A percentile compares a stretch with the other conserved stretches of the same genome.
These are phyloP conservation scores for Formica aserva DNA, from an alignment of 2,888 invertebrate genomes.

Conservation along the genomic window DNA sequence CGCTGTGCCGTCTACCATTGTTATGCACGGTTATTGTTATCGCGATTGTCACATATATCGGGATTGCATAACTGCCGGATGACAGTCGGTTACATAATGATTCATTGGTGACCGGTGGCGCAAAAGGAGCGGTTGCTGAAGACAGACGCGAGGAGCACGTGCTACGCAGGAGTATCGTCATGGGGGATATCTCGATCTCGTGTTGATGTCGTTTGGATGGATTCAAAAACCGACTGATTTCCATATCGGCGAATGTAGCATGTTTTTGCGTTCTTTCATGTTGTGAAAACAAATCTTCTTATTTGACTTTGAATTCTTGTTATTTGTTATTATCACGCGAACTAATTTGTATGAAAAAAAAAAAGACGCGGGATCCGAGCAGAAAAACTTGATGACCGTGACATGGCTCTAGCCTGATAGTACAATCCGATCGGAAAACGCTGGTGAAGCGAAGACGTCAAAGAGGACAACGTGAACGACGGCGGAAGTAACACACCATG, in stretches of 20 bases:
- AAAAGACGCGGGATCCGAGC: background rate
- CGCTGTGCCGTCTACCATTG: slow-evolving; percentile 19
- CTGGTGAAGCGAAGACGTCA: background rate
- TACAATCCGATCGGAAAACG: background rate
- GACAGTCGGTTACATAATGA: slow-evolving; percentile 38
- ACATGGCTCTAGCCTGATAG: background rate
- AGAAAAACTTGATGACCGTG: background rate
- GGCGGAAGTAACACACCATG: slow-evolving; percentile 73
- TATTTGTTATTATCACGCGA: too few relatives aligned
- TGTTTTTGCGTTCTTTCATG: background rate
- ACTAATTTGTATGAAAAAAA: too few relatives aligned
- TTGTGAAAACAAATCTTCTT: background rate
- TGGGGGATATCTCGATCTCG: background rate
- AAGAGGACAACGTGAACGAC: slow-evolving; percentile 9
- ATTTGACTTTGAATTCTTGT: too few relatives aligned
- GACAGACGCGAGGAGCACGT: slow-evolving; percentile 22
- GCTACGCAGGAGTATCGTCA: background rate
- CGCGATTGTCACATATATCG: slow-evolving; percentile 21
- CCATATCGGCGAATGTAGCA: background rate
- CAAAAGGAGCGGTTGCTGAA: background rate
- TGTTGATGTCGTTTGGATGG: background rate
- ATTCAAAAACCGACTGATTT: background rate
- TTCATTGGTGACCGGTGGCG: background rate
- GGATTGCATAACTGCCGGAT: slow-evolving; percentile 49
- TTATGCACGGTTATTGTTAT: slow-evolving; percentile 45